Base-by-base conservation (phyloP, 2,797 vertebrate genomes). In the Channallabes apus region DNA sequence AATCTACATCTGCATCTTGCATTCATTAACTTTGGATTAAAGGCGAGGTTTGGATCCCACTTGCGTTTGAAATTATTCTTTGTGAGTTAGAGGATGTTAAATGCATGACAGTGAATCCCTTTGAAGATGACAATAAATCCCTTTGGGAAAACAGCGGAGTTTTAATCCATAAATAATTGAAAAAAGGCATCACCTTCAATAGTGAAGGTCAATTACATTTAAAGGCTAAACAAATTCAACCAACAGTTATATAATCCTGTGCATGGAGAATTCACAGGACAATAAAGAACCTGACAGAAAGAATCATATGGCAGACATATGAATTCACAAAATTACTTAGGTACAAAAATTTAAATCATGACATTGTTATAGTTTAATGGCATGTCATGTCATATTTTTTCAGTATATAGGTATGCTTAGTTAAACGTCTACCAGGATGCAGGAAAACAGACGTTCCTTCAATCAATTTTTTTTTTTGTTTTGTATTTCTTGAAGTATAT, bases 11-110 rank as follows among this genome's bases (percentile, higher is more conserved):
- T 80, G 35, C 35, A 41, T 27, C 24, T 80, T 22, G 6, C 3
- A 80, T 65, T 80, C 24, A 80, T 80, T 80, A 41, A 64, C 22
- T 64, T 62, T 64, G 22, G 32, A 35, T 41, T 64, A n/a, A 79
- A 27, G 35, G 61, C 35, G 27, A 38, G 59, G 38, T 46, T 64
- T 64, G 12, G 24, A 78, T 59, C 20, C 56, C 59, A 29, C 3
- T 41, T 38, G 14, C 41, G 12, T 79, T 12, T 24, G 58, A 79
- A 79, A 41, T 17, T 38, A 38, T 32, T 17, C 14, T 7, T n/a
- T 41, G 22, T 41, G 22, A 41, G 29, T 5, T 59, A 59, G 20
- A 24, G 54, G 22, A 59, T 24, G 4, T 24, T 76, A 29, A 75
- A 54, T 4, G 15, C n/a, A 75, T 56, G 46, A 29, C 56, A 76